These are phyloP conservation scores for Oceanites oceanicus DNA, from an alignment of 2,113 vertebrate genomes.

Conservation along the genomic window DNA sequence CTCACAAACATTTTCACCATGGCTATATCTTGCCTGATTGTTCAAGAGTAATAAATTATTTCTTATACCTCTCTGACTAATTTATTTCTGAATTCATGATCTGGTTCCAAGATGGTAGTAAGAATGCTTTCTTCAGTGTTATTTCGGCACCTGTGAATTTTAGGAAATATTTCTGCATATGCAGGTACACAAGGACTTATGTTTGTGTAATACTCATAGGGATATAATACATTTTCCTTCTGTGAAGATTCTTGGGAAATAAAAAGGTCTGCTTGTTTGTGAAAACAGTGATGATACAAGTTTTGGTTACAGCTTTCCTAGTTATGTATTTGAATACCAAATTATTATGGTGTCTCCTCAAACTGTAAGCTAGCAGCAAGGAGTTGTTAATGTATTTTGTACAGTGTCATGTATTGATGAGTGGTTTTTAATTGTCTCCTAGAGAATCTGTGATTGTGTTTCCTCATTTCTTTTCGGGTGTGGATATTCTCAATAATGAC, in stretches of 20 bases:
- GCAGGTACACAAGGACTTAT: background rate
- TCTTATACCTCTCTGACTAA: background rate
- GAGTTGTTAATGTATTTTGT: background rate
- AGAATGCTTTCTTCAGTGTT: background rate
- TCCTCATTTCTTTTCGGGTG: background rate
- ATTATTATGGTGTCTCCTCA: background rate
- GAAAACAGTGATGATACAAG: background rate
- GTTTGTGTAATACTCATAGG: background rate
- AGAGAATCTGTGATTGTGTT: background rate
- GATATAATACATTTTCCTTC: background rate
- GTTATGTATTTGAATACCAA: background rate
- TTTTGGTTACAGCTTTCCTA: background rate
- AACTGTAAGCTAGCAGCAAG: background rate
- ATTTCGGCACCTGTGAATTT: background rate
- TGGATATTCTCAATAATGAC: background rate
- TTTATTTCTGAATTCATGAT: background rate
- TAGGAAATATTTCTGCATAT: background rate
- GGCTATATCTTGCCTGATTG: background rate
- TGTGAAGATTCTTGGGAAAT: background rate
- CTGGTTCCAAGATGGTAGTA: background rate
- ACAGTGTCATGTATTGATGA: background rate
- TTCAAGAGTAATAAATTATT: background rate
- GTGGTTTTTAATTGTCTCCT: background rate
- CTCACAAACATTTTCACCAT: background rate
- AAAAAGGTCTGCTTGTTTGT: background rate